Conservation (phyloP, 2,113 vertebrate genomes). For the Spea bombifrons region DNA sequence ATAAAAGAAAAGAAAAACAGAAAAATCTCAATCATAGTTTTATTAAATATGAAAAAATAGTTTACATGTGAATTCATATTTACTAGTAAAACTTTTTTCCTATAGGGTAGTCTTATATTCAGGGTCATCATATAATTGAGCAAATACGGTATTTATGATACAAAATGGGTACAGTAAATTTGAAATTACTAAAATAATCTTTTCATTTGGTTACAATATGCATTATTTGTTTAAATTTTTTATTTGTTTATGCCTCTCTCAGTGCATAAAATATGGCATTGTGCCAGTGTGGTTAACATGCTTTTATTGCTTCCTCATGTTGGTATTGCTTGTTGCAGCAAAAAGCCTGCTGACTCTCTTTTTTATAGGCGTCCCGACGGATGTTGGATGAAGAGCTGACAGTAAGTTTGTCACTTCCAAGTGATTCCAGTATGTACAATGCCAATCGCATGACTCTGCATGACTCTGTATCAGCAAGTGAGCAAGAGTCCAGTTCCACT, state of each 20-base stretch:
- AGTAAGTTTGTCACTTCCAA: conserved; percentile 85
- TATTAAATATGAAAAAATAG: too few relatives aligned
- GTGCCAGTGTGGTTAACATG: too few relatives aligned
- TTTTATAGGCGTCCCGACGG: conserved; percentile 81
- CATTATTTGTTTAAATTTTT: not conserved
- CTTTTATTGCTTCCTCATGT: not conserved
- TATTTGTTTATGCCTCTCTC: not conserved
- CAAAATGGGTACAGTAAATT: too few relatives aligned
- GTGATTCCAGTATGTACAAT: conserved; percentile 82
- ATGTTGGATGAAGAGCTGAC: conserved; percentile 92
- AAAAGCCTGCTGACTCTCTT: not conserved
- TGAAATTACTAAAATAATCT: too few relatives aligned
- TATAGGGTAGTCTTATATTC: too few relatives aligned
- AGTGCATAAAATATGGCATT: not conserved
- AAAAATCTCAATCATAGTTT: too few relatives aligned
- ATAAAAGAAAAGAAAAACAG: too few relatives aligned
- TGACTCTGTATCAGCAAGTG: conserved; percentile 78
- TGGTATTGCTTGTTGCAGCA: not conserved
- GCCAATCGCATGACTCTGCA: conserved; percentile 61
- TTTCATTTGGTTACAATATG: too few relatives aligned
- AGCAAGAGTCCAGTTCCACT: conserved; percentile 83
- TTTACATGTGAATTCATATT: too few relatives aligned
- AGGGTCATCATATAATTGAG: too few relatives aligned
- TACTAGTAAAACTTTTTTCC: too few relatives aligned
- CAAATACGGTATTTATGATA: too few relatives aligned